Evolutionary conservation across 2,113 vertebrate genomes (phyloP), one percentile per base, ranked within the genome.

Genomic region (Fulmarus glacialis): DNA sequence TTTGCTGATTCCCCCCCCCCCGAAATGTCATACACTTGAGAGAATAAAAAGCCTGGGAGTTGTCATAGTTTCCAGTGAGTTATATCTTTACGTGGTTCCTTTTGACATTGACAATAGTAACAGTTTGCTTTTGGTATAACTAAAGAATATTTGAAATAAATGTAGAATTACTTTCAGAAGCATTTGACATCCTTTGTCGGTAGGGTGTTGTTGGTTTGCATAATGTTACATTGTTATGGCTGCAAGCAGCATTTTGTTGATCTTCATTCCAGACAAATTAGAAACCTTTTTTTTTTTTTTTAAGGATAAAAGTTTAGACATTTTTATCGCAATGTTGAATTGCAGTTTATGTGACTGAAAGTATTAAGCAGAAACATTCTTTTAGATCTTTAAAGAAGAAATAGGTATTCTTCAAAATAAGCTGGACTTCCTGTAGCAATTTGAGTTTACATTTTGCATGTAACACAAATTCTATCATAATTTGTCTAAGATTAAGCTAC

Each of bases 311-410:
- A 47, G 66, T 95, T 95, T 77, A 63, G 22, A 40, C 96, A 77
- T 93, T 67, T 52, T 95, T 95, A 70, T 87, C 18, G 8, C 78
- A 50, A 40, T 74, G 78, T 94, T 96, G 84, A 92, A 93, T 93
- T 97, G 38, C 90, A 92, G 87, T 97, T 86, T 72, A 81, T 95
- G 78, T 88, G 95, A 94, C 90, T 96, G 72, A 26, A 70, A 87
- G 34, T 67, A 78, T 93, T 95, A 95, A 96, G 83, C 88, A 92
- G 91, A 81, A 96, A 92, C 56, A 64, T 96, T 82, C 34, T 95
- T 96, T 94, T 70, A 72, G 66, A 32, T 85, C 87, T 59, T 95
- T 95, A 96, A 96, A 96, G 80, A 64, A 88, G 42, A 71, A 95
- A 87, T 81, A 73, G 17, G 12, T 93, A 75, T 34, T 94, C 64